phyloP scores from a whole-genome alignment of 2,797 vertebrate genomes.

The Heliangelus exortis region DNA sequence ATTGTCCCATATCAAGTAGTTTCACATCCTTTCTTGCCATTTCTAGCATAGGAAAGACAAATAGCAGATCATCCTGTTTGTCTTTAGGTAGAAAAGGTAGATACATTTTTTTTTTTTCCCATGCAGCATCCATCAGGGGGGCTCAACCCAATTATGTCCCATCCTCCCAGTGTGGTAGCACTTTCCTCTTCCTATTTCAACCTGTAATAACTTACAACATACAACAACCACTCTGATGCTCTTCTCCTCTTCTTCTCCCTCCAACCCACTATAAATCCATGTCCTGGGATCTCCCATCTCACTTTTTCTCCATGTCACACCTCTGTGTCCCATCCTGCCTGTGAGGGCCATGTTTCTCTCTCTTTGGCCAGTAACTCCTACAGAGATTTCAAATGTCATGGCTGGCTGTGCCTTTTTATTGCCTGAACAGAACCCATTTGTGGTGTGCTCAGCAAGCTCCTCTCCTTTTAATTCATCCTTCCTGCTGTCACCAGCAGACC shows the following conservation, averaged over 20 bases:
- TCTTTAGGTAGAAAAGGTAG: not conserved
- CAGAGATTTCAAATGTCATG: not conserved
- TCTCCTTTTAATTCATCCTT: not conserved
- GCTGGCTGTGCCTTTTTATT: not conserved
- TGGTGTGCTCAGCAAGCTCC: not conserved
- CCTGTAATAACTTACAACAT: not conserved
- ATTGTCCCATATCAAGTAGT: not conserved
- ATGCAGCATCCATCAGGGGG: not conserved
- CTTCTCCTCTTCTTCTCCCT: not conserved
- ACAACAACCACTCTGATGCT: not conserved
- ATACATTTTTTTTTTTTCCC: too few species aligned
- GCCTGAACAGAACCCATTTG: not conserved
- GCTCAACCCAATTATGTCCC: rapidly evolving
- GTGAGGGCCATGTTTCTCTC: not conserved
- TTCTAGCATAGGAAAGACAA: not conserved
- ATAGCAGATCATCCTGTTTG: not conserved
- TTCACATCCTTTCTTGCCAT: not conserved
- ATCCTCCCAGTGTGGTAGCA: not conserved
- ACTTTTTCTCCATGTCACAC: not conserved
- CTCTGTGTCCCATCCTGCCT: not conserved
- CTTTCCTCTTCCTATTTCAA: not conserved
- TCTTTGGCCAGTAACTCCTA: not conserved
- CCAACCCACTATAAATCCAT: not conserved
- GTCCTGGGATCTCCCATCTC: not conserved
- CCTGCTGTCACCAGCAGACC: not conserved